phyloP scores from a whole-genome alignment of 2,888 invertebrate species.

The Odontothrips loti region DNA sequence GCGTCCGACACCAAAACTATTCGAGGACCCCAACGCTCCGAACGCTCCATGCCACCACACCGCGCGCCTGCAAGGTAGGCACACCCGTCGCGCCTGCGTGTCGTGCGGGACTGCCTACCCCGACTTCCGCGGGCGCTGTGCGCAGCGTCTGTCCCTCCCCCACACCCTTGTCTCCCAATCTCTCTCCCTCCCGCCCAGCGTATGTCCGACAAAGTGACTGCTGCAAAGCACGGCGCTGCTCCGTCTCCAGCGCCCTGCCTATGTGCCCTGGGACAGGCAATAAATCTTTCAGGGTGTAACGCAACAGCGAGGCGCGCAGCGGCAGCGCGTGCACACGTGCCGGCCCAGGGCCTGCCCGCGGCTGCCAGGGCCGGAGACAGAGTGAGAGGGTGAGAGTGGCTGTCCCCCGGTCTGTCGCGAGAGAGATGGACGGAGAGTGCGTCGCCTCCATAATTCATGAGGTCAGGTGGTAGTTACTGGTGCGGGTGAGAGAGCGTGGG shows the following conservation, averaged over 20 bases:
- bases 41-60: neutral
- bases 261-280: neutral
- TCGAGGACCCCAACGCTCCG: too few species aligned
- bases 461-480: neutral
- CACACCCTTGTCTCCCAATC: too few species aligned
- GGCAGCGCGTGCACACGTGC: neutral
- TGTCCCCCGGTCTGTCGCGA: neutral
- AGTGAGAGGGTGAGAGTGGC: neutral
- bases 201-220: too few species aligned
- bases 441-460: conserved; percentile 7
- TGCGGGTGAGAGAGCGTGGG: neutral
- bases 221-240: too few species aligned
- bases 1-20: too few species aligned
- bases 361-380: neutral
- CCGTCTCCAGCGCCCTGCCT: neutral
- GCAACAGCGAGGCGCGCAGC: neutral
- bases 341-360: neutral
- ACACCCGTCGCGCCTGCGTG: neutral
- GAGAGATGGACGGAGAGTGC: neutral
- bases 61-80: neutral
- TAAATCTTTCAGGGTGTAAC: conserved; percentile 10
- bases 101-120: neutral
- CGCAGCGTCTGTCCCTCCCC: neutral
- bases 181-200: too few species aligned
- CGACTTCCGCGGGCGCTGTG: neutral